Evolutionary conservation across 2,113 vertebrate genomes (phyloP).

Genomic region (Trogon surrucura): DNA sequence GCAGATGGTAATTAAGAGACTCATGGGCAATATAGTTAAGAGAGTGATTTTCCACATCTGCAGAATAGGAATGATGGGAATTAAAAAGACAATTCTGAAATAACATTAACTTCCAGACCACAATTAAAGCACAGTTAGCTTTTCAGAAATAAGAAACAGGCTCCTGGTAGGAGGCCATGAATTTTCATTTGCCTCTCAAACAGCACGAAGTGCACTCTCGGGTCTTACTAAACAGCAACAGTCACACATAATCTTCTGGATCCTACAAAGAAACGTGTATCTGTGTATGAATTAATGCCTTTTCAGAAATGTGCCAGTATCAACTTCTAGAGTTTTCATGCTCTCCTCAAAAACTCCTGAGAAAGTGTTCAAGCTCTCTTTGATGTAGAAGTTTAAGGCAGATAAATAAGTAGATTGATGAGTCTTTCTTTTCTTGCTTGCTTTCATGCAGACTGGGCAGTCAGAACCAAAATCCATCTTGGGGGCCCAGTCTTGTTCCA

Average conservation of each 20-base stretch:
- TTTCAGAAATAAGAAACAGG: constrained; percentile 48
- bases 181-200: not conserved
- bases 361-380: not conserved
- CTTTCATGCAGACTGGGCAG: not conserved
- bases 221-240: not conserved
- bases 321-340: not conserved
- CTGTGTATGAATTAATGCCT: not conserved
- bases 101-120: not conserved
- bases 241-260: not conserved
- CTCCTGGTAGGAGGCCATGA: not conserved
- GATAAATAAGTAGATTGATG: not conserved
- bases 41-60: constrained; percentile 5
- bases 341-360: not conserved
- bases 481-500: not conserved
- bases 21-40: not conserved
- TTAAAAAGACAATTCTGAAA: constrained; percentile 8
- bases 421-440: not conserved
- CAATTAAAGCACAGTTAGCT: constrained; percentile 12
- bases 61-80: not conserved
- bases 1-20: not conserved
- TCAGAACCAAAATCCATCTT: not conserved
- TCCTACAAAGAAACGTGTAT: not conserved
- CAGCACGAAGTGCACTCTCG: not conserved
- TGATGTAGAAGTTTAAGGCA: not conserved
- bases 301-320: not conserved